Evolutionary conservation across 2,888 invertebrate species (phyloP).

Genomic region (Brassicogethes aeneus): DNA sequence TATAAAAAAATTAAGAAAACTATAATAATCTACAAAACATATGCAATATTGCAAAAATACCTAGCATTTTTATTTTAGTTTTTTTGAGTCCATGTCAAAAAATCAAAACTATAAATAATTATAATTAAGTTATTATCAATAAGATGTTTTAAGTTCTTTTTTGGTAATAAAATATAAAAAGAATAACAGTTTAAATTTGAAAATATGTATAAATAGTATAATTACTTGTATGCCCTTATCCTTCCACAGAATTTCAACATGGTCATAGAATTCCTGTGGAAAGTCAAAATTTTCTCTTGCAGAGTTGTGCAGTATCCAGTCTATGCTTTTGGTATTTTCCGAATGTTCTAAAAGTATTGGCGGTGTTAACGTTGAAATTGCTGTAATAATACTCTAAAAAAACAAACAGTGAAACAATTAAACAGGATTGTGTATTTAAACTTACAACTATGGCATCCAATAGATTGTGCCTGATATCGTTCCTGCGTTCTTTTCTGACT

Average conservation of each 20-base stretch:
- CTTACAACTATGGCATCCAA: conserved; percentile 80
- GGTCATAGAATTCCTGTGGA: conserved; percentile 91
- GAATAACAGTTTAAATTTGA: no score
- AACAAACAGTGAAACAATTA: background rate
- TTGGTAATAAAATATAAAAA: no score
- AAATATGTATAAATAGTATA: background rate
- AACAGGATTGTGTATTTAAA: no score
- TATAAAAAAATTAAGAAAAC: no score
- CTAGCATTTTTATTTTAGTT: no score
- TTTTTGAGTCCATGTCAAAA: no score
- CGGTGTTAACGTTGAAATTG: conserved; percentile 92
- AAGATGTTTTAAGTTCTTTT: no score
- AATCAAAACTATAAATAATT: no score
- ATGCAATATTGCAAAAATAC: no score
- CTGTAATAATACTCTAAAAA: conserved; percentile 86
- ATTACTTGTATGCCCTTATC: conserved; percentile 76
- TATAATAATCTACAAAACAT: no score
- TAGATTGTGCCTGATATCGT: conserved; percentile 94
- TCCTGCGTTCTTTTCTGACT: conserved; percentile 91
- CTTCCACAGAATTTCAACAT: conserved; percentile 89
- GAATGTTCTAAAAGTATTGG: conserved; percentile 84
- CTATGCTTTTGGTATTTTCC: conserved; percentile 80
- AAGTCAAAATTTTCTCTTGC: conserved; percentile 78
- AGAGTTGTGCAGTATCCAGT: conserved; percentile 90
- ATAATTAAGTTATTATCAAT: no score